Evolutionary conservation across 2,113 vertebrate genomes (phyloP).

Genomic region (Hemicordylus capensis): DNA sequence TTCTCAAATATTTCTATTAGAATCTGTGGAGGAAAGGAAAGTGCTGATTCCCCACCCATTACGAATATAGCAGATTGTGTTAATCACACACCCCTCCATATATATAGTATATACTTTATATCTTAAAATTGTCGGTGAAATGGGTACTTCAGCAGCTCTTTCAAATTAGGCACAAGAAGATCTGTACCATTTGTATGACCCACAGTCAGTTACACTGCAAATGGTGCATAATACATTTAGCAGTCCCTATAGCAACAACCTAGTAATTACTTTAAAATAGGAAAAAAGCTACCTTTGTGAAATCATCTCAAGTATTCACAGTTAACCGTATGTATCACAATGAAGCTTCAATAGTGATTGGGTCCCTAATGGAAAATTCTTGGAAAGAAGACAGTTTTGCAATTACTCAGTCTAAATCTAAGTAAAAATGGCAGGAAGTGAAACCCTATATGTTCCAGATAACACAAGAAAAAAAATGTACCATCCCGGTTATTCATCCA

Average conservation of each 20-base stretch:
- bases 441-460: background rate
- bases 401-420: slow-evolving; percentile 10
- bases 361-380: slow-evolving; percentile 20
- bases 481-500: background rate
- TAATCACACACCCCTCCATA: slow-evolving; percentile 28
- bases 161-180: slow-evolving; percentile 54
- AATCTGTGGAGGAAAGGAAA: slow-evolving; percentile 15
- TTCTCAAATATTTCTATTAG: slow-evolving; percentile 39
- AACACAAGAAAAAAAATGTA: background rate
- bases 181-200: slow-evolving; percentile 53
- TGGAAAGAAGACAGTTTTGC: slow-evolving; percentile 27
- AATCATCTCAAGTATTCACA: slow-evolving; percentile 38
- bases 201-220: slow-evolving; percentile 44
- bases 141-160: slow-evolving; percentile 53
- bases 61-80: slow-evolving; percentile 12
- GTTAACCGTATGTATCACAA: slow-evolving; percentile 36
- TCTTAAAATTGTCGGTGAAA: slow-evolving; percentile 47
- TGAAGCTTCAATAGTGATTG: slow-evolving; percentile 1
- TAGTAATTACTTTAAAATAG: slow-evolving; percentile 61
- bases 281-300: slow-evolving; percentile 40
- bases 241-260: slow-evolving; percentile 51
- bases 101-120: slow-evolving; percentile 38
- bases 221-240: slow-evolving; percentile 37
- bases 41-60: slow-evolving; percentile 32
- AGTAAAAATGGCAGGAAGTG: slow-evolving; percentile 21